A percentile compares a stretch with the other conserved stretches of the same genome.
Conservation (phyloP, 2,888 invertebrate genomes). For the Agrypnus murinus region DNA sequence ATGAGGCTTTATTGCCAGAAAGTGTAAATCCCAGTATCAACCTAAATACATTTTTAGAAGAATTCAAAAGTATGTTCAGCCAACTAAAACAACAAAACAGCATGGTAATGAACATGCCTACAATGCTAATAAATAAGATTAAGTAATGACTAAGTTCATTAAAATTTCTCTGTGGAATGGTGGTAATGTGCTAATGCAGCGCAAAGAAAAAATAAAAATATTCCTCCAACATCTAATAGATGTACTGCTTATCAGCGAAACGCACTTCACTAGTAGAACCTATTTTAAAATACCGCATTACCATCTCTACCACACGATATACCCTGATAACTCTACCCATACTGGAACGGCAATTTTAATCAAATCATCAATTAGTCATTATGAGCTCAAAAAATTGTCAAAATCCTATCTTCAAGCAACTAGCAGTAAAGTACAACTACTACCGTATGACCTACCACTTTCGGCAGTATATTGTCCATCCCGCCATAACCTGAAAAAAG, state of each 20-base stretch:
- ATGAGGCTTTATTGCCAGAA: not conserved
- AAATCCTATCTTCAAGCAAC: constrained; percentile 37
- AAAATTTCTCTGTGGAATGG: constrained; percentile 9
- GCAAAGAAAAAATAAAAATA: constrained; percentile 17
- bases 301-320: constrained; percentile 2
- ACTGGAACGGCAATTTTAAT: constrained; percentile 8
- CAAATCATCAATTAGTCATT: constrained; percentile 31
- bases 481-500: constrained; percentile 51
- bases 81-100: constrained; percentile 10
- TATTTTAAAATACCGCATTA: constrained; percentile 19
- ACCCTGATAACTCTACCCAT: constrained; percentile 21
- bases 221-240: constrained; percentile 18
- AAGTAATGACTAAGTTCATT: constrained; percentile 14
- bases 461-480: constrained; percentile 57
- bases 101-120: too few relatives aligned
- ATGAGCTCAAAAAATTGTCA: constrained; percentile 5
- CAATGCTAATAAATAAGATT: constrained; percentile 6
- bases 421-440: constrained; percentile 40
- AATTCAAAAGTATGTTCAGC: too few relatives aligned
- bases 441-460: constrained; percentile 41
- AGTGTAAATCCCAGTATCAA: constrained; percentile 8
- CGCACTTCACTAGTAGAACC: constrained; percentile 26
- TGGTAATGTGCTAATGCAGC: constrained; percentile 5
- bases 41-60: not conserved
- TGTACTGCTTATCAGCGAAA: constrained; percentile 22